Conservation (phyloP, 2,888 invertebrate species). For the Brenthis ino region DNA sequence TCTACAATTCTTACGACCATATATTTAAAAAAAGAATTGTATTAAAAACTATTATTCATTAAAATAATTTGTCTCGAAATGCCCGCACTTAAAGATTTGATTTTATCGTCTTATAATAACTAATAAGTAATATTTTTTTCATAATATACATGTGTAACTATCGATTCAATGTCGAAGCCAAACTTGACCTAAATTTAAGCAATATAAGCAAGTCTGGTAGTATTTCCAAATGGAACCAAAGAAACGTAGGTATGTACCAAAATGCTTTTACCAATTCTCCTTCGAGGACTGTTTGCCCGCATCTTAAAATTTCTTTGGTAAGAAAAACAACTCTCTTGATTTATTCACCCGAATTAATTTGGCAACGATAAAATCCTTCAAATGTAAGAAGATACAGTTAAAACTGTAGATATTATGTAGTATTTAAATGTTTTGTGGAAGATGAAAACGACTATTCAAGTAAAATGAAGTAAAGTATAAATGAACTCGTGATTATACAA, state of each 20-base stretch:
- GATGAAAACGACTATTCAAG: too few relatives aligned
- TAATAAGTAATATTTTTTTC: too few relatives aligned
- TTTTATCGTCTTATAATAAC: too few relatives aligned
- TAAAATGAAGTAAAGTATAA: too few relatives aligned
- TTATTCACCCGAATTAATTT: slow-evolving; percentile 60
- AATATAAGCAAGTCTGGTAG: too few relatives aligned
- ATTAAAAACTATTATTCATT: neutral
- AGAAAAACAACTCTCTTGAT: slow-evolving; percentile 62
- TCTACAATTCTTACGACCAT: neutral
- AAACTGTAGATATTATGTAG: too few relatives aligned
- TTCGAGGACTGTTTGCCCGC: slow-evolving; percentile 57
- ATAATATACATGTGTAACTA: too few relatives aligned
- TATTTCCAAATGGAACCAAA: too few relatives aligned
- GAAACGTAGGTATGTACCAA: neutral
- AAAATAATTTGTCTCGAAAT: neutral
- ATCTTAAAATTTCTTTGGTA: slow-evolving; percentile 51
- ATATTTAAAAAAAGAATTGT: neutral
- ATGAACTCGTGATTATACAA: too few relatives aligned
- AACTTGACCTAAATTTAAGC: too few relatives aligned
- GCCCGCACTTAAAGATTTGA: neutral
- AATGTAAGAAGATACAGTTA: neutral
- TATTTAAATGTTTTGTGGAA: too few relatives aligned
- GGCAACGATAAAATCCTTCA: slow-evolving; percentile 38
- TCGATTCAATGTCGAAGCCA: too few relatives aligned
- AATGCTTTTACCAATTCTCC: slow-evolving; percentile 49